A percentile compares a stretch with the other conserved stretches of the same genome.
These are phyloP conservation scores for Crocodylus rhombifer DNA, from an alignment of 2,797 vertebrate genomes.

Conservation along the genomic window DNA sequence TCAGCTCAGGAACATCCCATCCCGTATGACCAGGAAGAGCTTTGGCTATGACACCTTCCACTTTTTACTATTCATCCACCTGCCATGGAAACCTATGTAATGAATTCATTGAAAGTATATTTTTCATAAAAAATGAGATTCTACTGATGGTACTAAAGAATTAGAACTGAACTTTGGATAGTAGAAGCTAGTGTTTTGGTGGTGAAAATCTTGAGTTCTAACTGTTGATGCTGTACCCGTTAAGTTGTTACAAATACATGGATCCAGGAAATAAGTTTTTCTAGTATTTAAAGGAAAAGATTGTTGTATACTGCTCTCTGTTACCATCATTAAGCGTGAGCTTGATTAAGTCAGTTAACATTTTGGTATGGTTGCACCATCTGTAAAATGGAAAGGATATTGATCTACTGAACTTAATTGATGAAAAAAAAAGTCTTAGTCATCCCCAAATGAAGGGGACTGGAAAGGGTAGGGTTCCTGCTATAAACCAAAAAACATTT, in stretches of 20 bases:
- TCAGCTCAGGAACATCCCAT: too few species aligned
- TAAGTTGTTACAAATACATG: not conserved
- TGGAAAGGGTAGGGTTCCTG: not conserved
- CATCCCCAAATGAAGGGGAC: slow-evolving; percentile 22
- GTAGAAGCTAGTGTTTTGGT: not conserved
- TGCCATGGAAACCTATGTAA: too few species aligned
- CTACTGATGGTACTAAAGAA: not conserved
- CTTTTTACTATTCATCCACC: too few species aligned
- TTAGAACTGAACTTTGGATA: not conserved
- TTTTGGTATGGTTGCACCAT: slow-evolving; percentile 25
- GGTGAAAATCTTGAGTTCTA: slow-evolving; percentile 5
- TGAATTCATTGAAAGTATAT: too few species aligned
- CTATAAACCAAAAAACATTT: slow-evolving; percentile 17
- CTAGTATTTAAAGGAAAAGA: not conserved
- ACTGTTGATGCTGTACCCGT: not conserved
- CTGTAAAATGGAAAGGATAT: slow-evolving; percentile 6
- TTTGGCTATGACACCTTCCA: too few species aligned
- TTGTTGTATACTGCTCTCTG: slow-evolving; percentile 1
- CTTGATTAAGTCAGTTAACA: not conserved
- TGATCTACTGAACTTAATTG: slow-evolving; percentile 47
- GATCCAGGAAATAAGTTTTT: not conserved
- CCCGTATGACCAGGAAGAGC: too few species aligned
- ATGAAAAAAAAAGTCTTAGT: not conserved
- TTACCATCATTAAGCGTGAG: slow-evolving; percentile 13
- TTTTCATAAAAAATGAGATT: not conserved